Evolutionary conservation across 2,797 vertebrate genomes (phyloP), one percentile per base, ranked within the genome.

Genomic region (Cephalopachus bancanus): DNA sequence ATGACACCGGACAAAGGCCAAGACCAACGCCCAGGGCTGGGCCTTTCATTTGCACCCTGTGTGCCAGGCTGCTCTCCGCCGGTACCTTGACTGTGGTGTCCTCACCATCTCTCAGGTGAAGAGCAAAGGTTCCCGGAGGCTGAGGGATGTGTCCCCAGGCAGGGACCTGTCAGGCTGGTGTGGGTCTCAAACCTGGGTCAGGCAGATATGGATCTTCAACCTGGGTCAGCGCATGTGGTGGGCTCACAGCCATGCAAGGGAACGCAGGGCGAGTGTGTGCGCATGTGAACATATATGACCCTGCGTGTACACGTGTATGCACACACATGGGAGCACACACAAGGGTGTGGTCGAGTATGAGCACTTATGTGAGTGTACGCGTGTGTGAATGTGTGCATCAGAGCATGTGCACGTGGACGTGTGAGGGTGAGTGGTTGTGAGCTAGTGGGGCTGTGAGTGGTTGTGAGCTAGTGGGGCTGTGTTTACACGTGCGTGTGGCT

Each of bases 261-360:
- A 8, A 30, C 11, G 44, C 10, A 10, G 11, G 24, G 16, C 2
- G 22, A 5, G 49, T 15, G 19, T 11, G 7, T 26, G 37, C 0
- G 0, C 0, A 30, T 57, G 51, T 22, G 16, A 19, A 8, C 5
- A 76, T 17, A 1, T 3, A 5, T 7, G 6, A 37, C 37, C 37
- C 37, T 37, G 37, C 37, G 37, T 30, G 24, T 24, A 11, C 20
- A 10, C 10, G 3, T 8, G 59, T 17, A 33, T 62, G 62, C 14
- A 53, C 11, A 11, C 0, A 16, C 1, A 17, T 7, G 37, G 15
- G 67, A 3, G 19, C 3, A 37, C 11, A 30, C 4, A 2, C 5
- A 12, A 11, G 55, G 11, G 37, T 17, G 17, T 30, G 44, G 0
- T 0, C 0, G 3, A 26, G 30, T 30, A 26, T 33, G 19, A 14